Percentiles rank a stretch among this genome's conserved stretches.
These are phyloP conservation scores for Biston betularia DNA, from an alignment of 2,888 invertebrate genomes.

Conservation along the genomic window DNA sequence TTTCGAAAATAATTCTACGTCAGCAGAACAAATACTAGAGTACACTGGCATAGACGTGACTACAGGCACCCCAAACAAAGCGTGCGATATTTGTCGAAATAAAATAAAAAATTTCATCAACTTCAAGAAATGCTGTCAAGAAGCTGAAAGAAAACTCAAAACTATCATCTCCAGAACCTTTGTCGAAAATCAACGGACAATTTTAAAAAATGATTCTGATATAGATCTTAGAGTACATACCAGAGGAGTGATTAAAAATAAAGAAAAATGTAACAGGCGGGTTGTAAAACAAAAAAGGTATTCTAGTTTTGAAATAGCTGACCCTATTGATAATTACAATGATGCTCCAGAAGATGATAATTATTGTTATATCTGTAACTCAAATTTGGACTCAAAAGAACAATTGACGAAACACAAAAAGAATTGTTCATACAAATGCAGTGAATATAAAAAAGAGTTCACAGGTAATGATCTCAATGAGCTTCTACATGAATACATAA, in stretches of 20 bases:
- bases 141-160: slow-evolving; percentile 7
- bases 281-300: no score
- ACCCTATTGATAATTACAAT: background rate
- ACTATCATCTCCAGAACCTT: background rate
- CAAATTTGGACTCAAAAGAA: slow-evolving; percentile 57
- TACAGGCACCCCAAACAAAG: background rate
- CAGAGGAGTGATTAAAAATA: background rate
- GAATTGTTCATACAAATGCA: slow-evolving; percentile 66
- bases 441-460: slow-evolving; percentile 72
- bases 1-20: background rate
- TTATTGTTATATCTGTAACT: slow-evolving; percentile 69
- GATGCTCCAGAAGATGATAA: slow-evolving; percentile 1
- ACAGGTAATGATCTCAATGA: no score
- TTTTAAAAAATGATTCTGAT: background rate
- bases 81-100: background rate
- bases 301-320: no score
- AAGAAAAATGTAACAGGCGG: no score
- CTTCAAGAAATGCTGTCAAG: slow-evolving; percentile 2
- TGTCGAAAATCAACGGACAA: background rate
- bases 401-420: slow-evolving; percentile 59
- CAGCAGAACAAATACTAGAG: background rate
- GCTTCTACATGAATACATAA: slow-evolving; percentile 67
- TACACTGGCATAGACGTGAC: slow-evolving; percentile 1
- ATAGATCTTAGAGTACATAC: background rate
- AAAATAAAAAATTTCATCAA: slow-evolving; percentile 4